Evolutionary conservation across 2,113 vertebrate species (phyloP).

Genomic region (Indicator indicator): DNA sequence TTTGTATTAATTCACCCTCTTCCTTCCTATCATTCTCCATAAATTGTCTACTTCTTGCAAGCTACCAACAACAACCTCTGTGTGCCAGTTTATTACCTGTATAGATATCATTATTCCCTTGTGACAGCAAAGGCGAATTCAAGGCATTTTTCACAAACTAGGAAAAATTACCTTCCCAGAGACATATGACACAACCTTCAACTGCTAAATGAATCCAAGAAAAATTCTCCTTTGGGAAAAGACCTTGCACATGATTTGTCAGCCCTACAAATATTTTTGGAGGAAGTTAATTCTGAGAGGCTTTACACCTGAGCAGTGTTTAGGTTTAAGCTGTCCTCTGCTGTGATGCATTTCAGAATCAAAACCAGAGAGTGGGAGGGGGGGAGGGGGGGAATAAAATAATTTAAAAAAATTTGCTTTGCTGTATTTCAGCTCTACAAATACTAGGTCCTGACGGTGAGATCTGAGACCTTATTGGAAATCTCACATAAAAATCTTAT

Average conservation of each 20-base stretch:
- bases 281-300: constrained; percentile 55
- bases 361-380: background rate
- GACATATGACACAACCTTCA: constrained; percentile 60
- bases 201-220: constrained; percentile 60
- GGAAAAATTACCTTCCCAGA: constrained; percentile 71
- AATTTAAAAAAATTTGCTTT: background rate
- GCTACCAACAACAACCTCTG: constrained; percentile 53
- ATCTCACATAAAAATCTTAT: constrained; percentile 34
- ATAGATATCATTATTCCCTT: constrained; percentile 61
- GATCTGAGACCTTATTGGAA: constrained; percentile 5
- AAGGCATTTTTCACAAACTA: constrained; percentile 62
- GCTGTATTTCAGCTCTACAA: background rate
- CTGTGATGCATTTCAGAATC: constrained; percentile 22
- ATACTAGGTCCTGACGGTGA: background rate
- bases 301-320: constrained; percentile 1
- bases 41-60: constrained; percentile 46
- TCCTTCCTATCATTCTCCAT: constrained; percentile 29
- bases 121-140: constrained; percentile 70
- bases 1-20: constrained; percentile 47
- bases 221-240: constrained; percentile 54
- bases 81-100: constrained; percentile 58
- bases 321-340: constrained; percentile 22
- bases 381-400: background rate
- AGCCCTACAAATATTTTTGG: constrained; percentile 45
- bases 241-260: constrained; percentile 50